Percentiles rank a stretch among this genome's conserved stretches.
These are phyloP conservation scores for Numenius phaeopus DNA, from an alignment of 2,797 vertebrate genomes.

Conservation along the genomic window DNA sequence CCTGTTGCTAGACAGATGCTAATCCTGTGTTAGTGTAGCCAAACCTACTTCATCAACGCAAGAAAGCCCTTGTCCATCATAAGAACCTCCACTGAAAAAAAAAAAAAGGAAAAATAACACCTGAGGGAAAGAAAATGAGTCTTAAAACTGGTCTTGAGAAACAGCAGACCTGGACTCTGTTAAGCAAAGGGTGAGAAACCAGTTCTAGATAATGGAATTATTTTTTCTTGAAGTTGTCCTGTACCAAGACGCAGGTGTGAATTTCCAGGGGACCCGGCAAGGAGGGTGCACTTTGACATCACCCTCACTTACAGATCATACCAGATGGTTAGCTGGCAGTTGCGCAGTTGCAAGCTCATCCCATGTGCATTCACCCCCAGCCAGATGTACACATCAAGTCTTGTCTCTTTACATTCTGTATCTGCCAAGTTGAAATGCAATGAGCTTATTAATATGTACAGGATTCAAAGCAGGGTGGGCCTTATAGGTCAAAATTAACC, in stretches of 20 bases:
- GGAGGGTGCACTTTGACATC: conserved; percentile 59
- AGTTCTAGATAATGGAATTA: neutral
- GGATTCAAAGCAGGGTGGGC: neutral
- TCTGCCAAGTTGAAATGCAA: conserved; percentile 38
- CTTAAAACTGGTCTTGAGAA: neutral
- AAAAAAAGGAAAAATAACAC: neutral
- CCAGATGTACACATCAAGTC: conserved; percentile 57
- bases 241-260: neutral
- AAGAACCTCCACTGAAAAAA: neutral
- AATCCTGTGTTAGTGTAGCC: neutral
- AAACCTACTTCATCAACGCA: neutral
- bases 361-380: conserved; percentile 38
- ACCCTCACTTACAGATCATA: conserved; percentile 45
- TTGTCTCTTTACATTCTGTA: conserved; percentile 37
- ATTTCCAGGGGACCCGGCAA: conserved; percentile 1
- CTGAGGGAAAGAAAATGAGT: neutral
- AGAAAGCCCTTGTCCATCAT: neutral
- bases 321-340: conserved; percentile 70
- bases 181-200: neutral
- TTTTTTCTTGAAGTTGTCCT: conserved; percentile 30
- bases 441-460: conserved; percentile 25
- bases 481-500: conserved; percentile 25
- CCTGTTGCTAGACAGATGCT: conserved; percentile 47
- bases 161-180: neutral
- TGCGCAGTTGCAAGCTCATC: conserved; percentile 55